Evolutionary conservation across 2,797 vertebrate species (phyloP).

Genomic region (Danio kyathit): DNA sequence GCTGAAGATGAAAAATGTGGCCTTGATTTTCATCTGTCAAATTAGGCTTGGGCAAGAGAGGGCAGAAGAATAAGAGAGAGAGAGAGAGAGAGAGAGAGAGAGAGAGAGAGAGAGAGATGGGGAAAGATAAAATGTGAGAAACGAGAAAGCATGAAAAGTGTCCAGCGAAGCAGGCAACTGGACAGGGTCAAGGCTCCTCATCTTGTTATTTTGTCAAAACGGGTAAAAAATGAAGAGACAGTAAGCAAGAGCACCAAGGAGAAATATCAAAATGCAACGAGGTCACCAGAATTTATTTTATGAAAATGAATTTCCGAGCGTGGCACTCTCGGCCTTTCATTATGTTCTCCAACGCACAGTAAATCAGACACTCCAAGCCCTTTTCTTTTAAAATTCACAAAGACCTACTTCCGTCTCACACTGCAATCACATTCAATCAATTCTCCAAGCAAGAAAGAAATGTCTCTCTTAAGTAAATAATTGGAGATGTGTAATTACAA

Average conservation of each 20-base stretch:
- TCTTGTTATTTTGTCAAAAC: constrained; percentile 43
- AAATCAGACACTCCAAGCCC: constrained; percentile 56
- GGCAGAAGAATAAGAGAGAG: neutral
- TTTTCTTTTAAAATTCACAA: constrained; percentile 60
- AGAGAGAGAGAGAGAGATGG: neutral
- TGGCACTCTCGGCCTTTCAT: constrained; percentile 48
- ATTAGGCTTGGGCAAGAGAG: constrained; percentile 19
- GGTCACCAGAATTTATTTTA: constrained; percentile 56
- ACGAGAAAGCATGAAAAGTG: neutral
- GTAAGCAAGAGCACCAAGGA: constrained; percentile 4
- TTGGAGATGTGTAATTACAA: constrained; percentile 30
- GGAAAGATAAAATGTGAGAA: constrained; percentile 7
- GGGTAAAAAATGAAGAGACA: constrained; percentile 34
- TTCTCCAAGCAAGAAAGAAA: constrained; percentile 48
- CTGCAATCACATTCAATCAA: constrained; percentile 57
- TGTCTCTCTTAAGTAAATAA: constrained; percentile 55
- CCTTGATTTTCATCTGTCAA: constrained; percentile 35
- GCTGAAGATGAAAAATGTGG: constrained; percentile 17
- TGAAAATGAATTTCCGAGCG: constrained; percentile 57
- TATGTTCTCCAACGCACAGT: constrained; percentile 57
- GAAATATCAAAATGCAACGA: constrained; percentile 58
- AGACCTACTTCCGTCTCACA: constrained; percentile 39
- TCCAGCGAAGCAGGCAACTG: constrained; percentile 38
- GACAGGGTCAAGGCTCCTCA: constrained; percentile 47
- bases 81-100: neutral